Base-by-base conservation (phyloP, 2,797 vertebrate species). In the Sebastes nivosus region DNA sequence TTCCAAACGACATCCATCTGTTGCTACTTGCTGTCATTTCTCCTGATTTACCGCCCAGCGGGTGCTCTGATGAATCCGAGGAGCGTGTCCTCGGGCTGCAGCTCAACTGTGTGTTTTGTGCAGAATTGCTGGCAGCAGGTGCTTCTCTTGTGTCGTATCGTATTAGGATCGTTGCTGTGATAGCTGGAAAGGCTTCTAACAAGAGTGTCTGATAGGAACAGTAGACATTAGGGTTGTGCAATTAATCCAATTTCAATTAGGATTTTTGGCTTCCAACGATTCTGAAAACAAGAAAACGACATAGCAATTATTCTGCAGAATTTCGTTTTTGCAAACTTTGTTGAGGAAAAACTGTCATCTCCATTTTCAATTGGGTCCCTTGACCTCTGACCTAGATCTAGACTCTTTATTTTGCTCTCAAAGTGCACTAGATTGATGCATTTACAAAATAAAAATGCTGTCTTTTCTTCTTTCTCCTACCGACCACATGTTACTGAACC, bases 1-100 rank as follows among this genome's bases (percentile, higher is more conserved):
- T 68, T 88, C 70, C 72, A 83, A 89, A 88, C 36, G n/a, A 16
- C 54, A 34, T 81, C 94, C 92, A 93, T 94, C 93, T 94, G 93
- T 85, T 90, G 86, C 78, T 54, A 12, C 82, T 87, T 24, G 66
- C 85, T 46, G 36, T 85, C 68, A 59, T 68, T 78, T 79, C 16
- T 72, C 67, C 68, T 32, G 52, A 82, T 78, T 52, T 76, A 73
- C 65, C 46, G 38, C 80, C 63, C 87, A 80, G 75, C 70, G 4
- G 82, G 84, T 77, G 27, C 84, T 50, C 70, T 64, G 74, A 77
- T 68, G 38, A 80, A 70, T 70, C 71, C 1, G 20, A 42, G 24
- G n/a, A 75, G 59, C 80, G 20, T 55, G 66, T 81, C 81, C 80
- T 86, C 42, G 4, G 67, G 54, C 67, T 65, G 67, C 3, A 13